A percentile compares a stretch with the other conserved stretches of the same genome.
phyloP scores from a whole-genome alignment of 2,113 vertebrate genomes.

The Sceloporus undulatus region DNA sequence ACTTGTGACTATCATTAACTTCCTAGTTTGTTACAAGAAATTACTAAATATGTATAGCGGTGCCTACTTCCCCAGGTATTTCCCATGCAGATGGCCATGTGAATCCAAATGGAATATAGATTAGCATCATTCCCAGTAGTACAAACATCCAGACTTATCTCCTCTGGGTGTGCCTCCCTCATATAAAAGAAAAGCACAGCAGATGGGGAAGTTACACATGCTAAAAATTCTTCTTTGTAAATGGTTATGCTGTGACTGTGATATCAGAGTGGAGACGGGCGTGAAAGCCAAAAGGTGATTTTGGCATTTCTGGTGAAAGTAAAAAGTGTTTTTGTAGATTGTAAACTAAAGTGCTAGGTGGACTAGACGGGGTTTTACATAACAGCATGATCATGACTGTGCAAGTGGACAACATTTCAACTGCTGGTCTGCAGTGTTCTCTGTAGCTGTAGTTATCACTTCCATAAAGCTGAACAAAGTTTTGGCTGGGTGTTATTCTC shows the following conservation, averaged over 20 bases:
- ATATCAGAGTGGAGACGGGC: neutral
- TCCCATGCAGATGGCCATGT: neutral
- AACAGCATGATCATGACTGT: neutral
- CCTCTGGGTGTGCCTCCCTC: neutral
- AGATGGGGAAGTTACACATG: neutral
- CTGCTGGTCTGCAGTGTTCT: neutral
- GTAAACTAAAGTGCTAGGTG: neutral
- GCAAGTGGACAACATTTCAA: neutral
- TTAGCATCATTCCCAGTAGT: neutral
- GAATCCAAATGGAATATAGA: neutral
- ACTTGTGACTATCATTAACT: neutral
- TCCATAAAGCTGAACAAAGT: neutral
- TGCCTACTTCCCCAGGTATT: neutral
- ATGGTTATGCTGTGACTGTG: conserved; percentile 18
- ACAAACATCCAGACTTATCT: neutral
- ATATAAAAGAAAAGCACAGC: neutral
- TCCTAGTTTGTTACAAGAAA: neutral
- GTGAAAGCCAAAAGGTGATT: neutral
- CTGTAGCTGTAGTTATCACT: neutral
- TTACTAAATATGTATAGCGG: neutral
- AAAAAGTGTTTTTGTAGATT: neutral
- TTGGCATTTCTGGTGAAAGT: neutral
- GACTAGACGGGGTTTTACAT: neutral
- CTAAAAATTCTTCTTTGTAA: neutral
- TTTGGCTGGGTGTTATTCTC: neutral